Evolutionary conservation across 2,888 invertebrate genomes (phyloP), one percentile per base, ranked within the genome.

Genomic region (Entomobrya multifasciata): DNA sequence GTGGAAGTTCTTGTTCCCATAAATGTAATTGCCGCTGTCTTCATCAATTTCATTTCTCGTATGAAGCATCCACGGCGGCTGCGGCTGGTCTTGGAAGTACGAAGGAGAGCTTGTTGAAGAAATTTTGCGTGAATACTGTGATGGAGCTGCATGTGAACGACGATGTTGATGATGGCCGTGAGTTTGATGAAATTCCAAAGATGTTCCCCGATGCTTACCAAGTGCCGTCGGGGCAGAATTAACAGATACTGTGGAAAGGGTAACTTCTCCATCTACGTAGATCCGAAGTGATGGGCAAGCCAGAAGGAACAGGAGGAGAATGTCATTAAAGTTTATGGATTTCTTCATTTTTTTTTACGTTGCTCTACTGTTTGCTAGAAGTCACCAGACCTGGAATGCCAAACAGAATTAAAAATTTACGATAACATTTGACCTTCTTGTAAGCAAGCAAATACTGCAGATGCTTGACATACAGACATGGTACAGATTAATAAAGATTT

Each of bases 91-190:
- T 36, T 20, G 65, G 2, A 41, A 65, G 11, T 65, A 65, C 3
- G 41, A 11, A 2, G 65, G 41, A 65, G 41, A 8, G 17, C 8
- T 17, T 65, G 65, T 65, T 20, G 65, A 62, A 15, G 78, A 13
- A 1, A 13, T 20, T 30, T 65, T 30, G 20, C 36, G 30, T 10
- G 55, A 55, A 17, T 27, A 41, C 36, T 70, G n/a, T n/a, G n/a
- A 20, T 15, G 70, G 0, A 30, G 27, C 20, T 13, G 67, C 17
- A 67, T 41, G 80, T 13, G n/a, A 20, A 27, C 30, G 78, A 17
- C 47, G 15, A 62, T 57, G 36, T n/a, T 78, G 80, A 41, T 80
- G 52, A 17, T 70, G 80, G 20, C 36, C 41, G 44, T 47, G 60
- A 1, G 17, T 6, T 65, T 47, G 79, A 4, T 65, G 65, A 49